Evolutionary conservation across 2,113 vertebrate species (phyloP), one percentile per base, ranked within the genome.

Genomic region (Cochlearius cochlearius): DNA sequence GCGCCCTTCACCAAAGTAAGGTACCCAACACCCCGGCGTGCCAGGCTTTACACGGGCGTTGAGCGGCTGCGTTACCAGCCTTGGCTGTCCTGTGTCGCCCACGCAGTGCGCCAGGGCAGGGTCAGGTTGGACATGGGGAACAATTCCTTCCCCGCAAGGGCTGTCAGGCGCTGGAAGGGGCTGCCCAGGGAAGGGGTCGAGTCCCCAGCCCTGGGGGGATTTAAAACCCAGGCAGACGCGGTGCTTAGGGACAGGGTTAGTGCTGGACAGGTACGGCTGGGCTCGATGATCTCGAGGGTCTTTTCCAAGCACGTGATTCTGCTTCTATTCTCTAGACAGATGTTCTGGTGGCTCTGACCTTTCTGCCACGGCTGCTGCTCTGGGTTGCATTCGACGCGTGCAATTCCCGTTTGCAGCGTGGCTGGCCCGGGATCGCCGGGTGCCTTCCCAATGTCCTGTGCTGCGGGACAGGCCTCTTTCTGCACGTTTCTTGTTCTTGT

Each of bases 11-110:
- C 49, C 49, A 4, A 4, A 30, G n/a, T 0, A 11, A 22, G 49
- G 68, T 30, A 15, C 50, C 50, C 36, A 2, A 22, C 49, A 12
- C 47, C 17, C 25, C 0, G 19, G 10, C 4, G 1, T 16, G 49
- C 36, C 1, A 0, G 10, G 50, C 29, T 12, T 9, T 10, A 4
- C 13, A 7, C 29, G 5, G 20, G 7, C 36, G 2, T 3, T 1
- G 15, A 18, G 15, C 2, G 16, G 14, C 30, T 14, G 10, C 9
- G 2, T 3, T 14, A 14, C 30, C 22, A 5, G 21, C 13, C 50
- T 7, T 4, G 15, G 10, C 38, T 14, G 21, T 10, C 18, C 5
- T 4, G 15, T 8, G 3, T 10, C 7, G 2, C 26, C 69, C 50
- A 2, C 7, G 50, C 69, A 23, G 4, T 16, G 11, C 29, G 2